Evolutionary conservation across 2,113 vertebrate genomes (phyloP), one percentile per base, ranked within the genome.

Genomic region (Chiloscyllium plagiosum): DNA sequence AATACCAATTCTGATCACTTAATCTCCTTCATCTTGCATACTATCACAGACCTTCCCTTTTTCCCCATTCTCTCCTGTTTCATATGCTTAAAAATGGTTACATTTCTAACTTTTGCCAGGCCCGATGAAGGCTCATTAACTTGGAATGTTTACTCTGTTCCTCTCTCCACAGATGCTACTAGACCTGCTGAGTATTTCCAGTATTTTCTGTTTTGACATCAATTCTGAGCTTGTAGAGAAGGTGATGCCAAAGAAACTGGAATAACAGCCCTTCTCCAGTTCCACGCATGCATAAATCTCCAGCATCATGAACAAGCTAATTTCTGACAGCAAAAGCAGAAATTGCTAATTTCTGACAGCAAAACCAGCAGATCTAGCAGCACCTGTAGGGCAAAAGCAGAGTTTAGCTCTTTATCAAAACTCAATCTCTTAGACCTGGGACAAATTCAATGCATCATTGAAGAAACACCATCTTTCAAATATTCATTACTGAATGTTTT

Each of bases 401-500:
- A 61, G 56, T 61, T 61, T 61, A 12, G 12, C 7, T 61, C 12
- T 61, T 61, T 7, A 12, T 61, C 26, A 90, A 52, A 33, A 13
- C 12, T 13, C 33, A 90, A 90, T 61, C 29, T 29, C 29, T 47
- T 47, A 33, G 2, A 29, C 10, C 3, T 17, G 26, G 87, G 85
- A 29, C 52, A 33, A 29, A 90, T 61, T 61, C 50, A 90, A 56
- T 52, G 85, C 13, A 90, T 65, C 87, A 90, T 33, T 65, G 61
- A 29, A 90, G 87, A 61, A 26, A 90, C 13, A 90, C 37, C 19
- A 65, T 24, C 13, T 56, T 90, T 52, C 52, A 61, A 61, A 61
- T 90, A 90, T 29, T 90, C 50, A 90, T 29, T 33, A 33, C 33
- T 65, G 56, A 90, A 90, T 93, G 65, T 93, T 93, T 93, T 93